Conservation (phyloP, 2,797 vertebrate genomes). For the Notolepis coatsorum region DNA sequence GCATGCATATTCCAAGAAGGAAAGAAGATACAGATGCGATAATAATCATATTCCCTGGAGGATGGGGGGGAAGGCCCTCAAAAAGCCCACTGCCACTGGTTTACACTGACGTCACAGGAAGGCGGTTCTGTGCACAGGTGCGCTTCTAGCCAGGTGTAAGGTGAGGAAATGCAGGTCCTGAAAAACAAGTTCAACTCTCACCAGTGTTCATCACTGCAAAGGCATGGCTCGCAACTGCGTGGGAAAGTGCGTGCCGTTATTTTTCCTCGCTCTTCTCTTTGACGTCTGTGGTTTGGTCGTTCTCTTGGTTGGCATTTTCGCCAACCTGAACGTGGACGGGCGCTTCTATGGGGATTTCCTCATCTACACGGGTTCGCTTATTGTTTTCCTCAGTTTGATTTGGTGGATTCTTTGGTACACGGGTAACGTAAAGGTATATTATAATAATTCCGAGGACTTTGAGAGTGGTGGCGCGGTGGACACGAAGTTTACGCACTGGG, state of each 20-base stretch:
- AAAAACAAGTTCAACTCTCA: conserved; percentile 21
- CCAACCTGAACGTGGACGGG: conserved; percentile 67
- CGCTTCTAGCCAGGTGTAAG: conserved; percentile 55
- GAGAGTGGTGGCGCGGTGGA: conserved; percentile 38
- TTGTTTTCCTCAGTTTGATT: conserved; percentile 83
- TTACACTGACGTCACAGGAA: conserved; percentile 19
- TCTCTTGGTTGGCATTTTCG: conserved; percentile 82
- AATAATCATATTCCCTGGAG: no score
- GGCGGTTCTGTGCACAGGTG: conserved; percentile 57
- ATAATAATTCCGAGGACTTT: conserved; percentile 48
- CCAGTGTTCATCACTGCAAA: conserved; percentile 1
- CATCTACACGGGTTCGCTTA: conserved; percentile 82
- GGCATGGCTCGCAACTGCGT: conserved; percentile 71
- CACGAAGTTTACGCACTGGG: conserved; percentile 72
- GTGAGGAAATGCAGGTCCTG: conserved; percentile 37
- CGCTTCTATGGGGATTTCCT: conserved; percentile 85
- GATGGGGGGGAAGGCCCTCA: no score
- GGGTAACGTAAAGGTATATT: conserved; percentile 72
- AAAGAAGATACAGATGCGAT: no score
- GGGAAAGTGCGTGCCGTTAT: conserved; percentile 72
- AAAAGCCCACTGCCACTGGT: no score
- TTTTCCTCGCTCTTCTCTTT: conserved; percentile 75
- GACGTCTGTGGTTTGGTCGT: conserved; percentile 72
- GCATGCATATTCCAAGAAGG: no score
- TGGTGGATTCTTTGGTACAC: conserved; percentile 87